Conservation (phyloP, 2,797 vertebrate genomes). For the Mallotus villosus region DNA sequence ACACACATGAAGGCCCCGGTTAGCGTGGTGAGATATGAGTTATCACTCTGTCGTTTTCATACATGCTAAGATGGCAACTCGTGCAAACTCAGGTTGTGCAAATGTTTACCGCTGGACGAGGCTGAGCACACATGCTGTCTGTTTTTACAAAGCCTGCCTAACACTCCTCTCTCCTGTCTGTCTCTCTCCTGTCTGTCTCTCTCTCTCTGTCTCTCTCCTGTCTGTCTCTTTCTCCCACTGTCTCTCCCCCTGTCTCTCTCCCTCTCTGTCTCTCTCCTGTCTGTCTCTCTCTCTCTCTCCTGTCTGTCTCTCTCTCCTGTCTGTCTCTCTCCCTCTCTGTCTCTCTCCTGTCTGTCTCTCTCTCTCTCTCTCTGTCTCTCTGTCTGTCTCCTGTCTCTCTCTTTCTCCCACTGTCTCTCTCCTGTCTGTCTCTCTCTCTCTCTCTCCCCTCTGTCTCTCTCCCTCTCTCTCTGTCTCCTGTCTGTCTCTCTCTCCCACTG, state of each 20-base stretch:
- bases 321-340: too few relatives aligned
- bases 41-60: not conserved
- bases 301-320: constrained; percentile 20
- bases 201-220: too few relatives aligned
- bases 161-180: constrained; percentile 6
- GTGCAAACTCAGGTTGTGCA: not conserved
- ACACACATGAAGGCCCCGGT: not conserved
- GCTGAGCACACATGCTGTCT: constrained; percentile 15
- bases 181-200: not conserved
- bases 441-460: not conserved
- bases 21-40: too few relatives aligned
- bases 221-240: not conserved
- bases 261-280: not conserved
- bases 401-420: not conserved
- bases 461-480: constrained; percentile 17
- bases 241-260: not conserved
- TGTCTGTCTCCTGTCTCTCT: not conserved
- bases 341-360: not conserved
- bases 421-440: not conserved
- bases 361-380: not conserved
- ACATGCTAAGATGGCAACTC: not conserved
- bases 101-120: constrained; percentile 7
- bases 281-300: constrained; percentile 55
- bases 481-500: constrained; percentile 48
- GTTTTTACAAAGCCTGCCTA: too few relatives aligned